Base-by-base conservation (phyloP, 2,888 invertebrate species). In the Acrobasis consociella region DNA sequence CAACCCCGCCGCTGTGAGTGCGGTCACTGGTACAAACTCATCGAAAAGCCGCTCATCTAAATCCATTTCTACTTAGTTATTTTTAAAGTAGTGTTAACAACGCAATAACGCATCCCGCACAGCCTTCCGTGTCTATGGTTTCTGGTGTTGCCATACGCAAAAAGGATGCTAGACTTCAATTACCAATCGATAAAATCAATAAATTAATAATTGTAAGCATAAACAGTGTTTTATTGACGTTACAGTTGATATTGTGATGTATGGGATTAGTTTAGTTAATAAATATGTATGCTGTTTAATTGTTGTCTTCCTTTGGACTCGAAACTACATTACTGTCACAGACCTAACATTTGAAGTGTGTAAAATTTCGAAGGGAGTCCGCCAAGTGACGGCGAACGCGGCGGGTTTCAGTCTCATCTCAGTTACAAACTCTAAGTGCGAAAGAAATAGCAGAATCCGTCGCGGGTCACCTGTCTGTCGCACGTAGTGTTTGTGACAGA, bases 11-110 rank as follows among this genome's bases (percentile, higher is more conserved):
- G 99, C 76, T 99, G 99, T 83, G 97, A 97, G 83, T 99, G 99
- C 86, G 99, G 99, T 64, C 96, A 98, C 85, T 99, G 98, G 98
- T 99, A 98, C 94, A 97, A 98, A 93, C 94, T 99, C 76, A 95
- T 96, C 65, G 96, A 96, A 86, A 96, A 96, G 88, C 93, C 94
- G 70, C 94, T 95, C 71, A 81, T 95, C 79, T 96, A 95, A 95
- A 78, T 67, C 73, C 80, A 87, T 85, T 80, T 76, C 72, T 79
- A 77, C 73, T 83, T 86, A 85, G 82, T 80, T 77, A 76, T 76
- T 75, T 74, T 78, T 31, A 31, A 31, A 81, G 89, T 90, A 90
- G 91, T 87, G 81, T 73, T 80, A 65, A 76, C 78, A 82, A 77
- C 78, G 82, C 83, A 83, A 78, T 79, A 77, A 77, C 80, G 87